A percentile compares a stretch with the other conserved stretches of the same genome.
phyloP scores from a whole-genome alignment of 2,113 vertebrate genomes.

The Leptocoma aspasia region DNA sequence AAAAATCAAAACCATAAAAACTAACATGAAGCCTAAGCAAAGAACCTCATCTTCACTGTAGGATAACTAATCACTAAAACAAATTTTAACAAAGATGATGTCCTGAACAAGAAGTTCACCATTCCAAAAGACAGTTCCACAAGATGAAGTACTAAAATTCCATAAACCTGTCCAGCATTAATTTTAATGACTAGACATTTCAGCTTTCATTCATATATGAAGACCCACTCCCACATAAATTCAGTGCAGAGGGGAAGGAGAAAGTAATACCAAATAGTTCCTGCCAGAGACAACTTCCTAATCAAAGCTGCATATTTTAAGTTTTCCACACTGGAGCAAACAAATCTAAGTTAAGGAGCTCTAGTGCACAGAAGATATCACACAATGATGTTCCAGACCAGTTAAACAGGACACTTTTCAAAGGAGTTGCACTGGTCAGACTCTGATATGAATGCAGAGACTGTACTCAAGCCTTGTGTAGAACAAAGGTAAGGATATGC shows the following conservation, averaged over 20 bases:
- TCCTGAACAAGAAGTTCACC: not conserved
- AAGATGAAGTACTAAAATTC: not conserved
- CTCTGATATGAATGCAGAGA: fast-evolving
- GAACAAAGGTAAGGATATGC: not conserved
- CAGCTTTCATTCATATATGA: not conserved
- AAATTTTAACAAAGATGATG: not conserved
- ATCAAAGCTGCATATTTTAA: fast-evolving
- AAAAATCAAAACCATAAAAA: not conserved
- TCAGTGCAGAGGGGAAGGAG: not conserved
- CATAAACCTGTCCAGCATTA: not conserved
- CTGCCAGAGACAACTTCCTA: not conserved
- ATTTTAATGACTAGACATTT: not conserved
- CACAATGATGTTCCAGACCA: not conserved
- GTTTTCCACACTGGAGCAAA: not conserved
- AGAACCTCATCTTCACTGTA: not conserved
- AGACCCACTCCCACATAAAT: not conserved
- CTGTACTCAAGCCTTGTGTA: not conserved
- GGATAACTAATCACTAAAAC: not conserved
- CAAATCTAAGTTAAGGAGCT: not conserved
- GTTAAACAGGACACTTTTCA: not conserved
- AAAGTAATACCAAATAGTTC: not conserved
- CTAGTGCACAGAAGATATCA: fast-evolving
- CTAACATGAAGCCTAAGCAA: not conserved
- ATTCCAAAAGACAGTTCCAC: not conserved
- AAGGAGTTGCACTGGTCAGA: not conserved